Conservation (phyloP, 2,888 invertebrate genomes). For the Polyommatus iphigenia region DNA sequence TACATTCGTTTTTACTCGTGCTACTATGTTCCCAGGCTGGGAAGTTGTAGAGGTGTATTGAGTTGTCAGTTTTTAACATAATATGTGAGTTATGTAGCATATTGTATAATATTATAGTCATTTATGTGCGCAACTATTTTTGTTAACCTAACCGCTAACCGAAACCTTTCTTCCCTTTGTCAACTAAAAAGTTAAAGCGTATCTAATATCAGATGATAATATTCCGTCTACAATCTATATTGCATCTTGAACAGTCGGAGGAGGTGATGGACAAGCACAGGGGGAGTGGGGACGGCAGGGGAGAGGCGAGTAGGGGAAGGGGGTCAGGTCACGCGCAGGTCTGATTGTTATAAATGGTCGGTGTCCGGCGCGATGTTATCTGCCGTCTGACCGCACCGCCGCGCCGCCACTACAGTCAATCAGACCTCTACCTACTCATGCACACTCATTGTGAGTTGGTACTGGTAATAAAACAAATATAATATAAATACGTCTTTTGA, state of each 20-base stretch:
- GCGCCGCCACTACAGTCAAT: neutral
- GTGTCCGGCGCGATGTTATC: constrained; percentile 42
- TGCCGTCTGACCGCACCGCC: constrained; percentile 37
- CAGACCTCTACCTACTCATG: neutral
- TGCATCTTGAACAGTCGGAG: neutral
- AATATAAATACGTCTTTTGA: neutral
- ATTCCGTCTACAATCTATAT: neutral
- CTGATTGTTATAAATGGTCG: constrained; percentile 42
- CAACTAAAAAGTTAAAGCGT: too few relatives aligned
- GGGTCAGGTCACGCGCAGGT: constrained; percentile 36
- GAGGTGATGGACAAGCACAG: neutral
- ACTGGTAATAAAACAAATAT: neutral
- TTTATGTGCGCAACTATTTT: too few relatives aligned
- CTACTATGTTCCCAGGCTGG: too few relatives aligned
- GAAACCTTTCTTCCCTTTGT: too few relatives aligned
- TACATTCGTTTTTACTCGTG: too few relatives aligned
- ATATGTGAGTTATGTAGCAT: too few relatives aligned
- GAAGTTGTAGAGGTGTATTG: too few relatives aligned
- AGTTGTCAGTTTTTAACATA: too few relatives aligned
- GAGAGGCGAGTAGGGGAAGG: constrained; percentile 13
- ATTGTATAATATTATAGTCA: too few relatives aligned
- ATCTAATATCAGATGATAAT: too few relatives aligned
- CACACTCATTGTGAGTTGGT: neutral
- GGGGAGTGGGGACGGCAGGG: neutral
- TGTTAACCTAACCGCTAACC: too few relatives aligned